Evolutionary conservation across 2,113 vertebrate species (phyloP), one percentile per base, ranked within the genome.

Genomic region (Merops nubicus): DNA sequence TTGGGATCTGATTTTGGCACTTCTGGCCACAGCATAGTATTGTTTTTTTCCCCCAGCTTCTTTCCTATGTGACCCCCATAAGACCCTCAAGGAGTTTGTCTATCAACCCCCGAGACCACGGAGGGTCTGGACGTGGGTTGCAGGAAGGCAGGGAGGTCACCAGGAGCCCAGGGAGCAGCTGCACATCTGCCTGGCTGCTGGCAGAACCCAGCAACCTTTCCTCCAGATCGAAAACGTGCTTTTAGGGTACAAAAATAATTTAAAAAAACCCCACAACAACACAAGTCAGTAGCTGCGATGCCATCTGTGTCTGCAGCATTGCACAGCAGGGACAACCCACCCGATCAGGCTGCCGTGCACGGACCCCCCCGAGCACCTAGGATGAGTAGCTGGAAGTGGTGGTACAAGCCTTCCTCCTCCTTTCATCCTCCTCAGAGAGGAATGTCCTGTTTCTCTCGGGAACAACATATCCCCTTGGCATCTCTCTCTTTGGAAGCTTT

Each of bases 401-500:
- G 68, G 50, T 33, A 74, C 0, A 1, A 95, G 29, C 77, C 50
- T 74, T 93, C 83, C 63, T 95, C 72, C 76, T 86, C 36, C 59
- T 57, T 79, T 85, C 70, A 72, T 83, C 79, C 47, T 48, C 68
- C 79, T 94, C 8, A 1, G 51, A 65, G 56, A 72, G 85, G 67
- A 96, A 97, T 89, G 91, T 93, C 96, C 89, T 67, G 79, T 64
- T 92, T 96, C 96, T 94, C 82, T 70, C 4, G 45, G 67, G 95
- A 96, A 88, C 77, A 64, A 47, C 53, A 4, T 36, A 88, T 88
- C 78, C 91, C 76, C 83, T 84, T 88, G 91, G 83, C 94, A 95
- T 96, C 34, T 78, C 76, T 80, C 85, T 96, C 91, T 91, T 69
- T 80, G 79, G 72, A 63, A 83, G 91, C 91, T 77, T 86, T 95